Conservation (phyloP, 2,797 vertebrate species). For the Macrochelys suwanniensis region DNA sequence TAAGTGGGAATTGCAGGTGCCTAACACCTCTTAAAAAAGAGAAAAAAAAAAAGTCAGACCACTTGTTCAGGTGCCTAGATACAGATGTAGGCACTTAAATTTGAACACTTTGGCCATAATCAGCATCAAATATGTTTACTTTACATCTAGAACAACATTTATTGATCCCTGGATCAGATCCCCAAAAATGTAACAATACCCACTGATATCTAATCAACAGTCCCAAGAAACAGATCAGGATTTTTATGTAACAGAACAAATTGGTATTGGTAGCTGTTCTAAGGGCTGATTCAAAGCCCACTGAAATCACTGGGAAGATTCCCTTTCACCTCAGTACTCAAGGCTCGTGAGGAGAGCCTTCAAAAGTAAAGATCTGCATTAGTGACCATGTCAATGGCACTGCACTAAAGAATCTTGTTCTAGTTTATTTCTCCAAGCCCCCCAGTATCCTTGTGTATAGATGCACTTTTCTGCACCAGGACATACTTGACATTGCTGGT, state of each 20-base stretch:
- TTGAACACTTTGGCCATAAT: background rate
- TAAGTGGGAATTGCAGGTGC: too few relatives aligned
- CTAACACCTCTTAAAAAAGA: background rate
- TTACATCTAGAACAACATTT: background rate
- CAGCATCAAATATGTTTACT: background rate
- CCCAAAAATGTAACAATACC: background rate
- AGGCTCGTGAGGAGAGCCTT: background rate
- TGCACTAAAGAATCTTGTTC: rapidly evolving
- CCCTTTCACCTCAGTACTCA: background rate
- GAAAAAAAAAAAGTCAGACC: background rate
- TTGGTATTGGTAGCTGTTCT: background rate
- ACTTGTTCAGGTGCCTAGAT: background rate
- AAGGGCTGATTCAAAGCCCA: background rate
- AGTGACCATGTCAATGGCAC: background rate
- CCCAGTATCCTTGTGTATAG: rapidly evolving
- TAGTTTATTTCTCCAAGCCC: rapidly evolving
- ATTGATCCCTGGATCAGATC: background rate
- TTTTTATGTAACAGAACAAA: background rate
- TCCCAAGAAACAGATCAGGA: background rate
- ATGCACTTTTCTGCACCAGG: rapidly evolving
- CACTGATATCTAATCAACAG: background rate
- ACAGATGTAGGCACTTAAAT: background rate
- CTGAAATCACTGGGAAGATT: background rate
- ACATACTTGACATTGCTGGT: conserved; percentile 90
- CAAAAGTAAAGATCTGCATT: background rate